phyloP scores from a whole-genome alignment of 2,888 invertebrate species.

The Apeira syringaria region DNA sequence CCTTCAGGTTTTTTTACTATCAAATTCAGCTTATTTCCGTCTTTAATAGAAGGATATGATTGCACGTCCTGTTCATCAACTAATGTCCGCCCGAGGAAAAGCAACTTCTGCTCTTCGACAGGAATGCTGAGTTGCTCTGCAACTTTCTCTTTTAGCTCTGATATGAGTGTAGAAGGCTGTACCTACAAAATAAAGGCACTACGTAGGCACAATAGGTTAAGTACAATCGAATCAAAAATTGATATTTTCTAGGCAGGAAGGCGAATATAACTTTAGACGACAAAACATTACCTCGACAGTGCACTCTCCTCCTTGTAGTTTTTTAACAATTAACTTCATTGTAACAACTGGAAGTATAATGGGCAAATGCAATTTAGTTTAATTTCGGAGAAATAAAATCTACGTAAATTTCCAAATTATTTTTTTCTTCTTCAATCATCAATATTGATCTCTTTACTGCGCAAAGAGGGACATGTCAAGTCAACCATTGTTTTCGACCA shows the following conservation, averaged over 20 bases:
- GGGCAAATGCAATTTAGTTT: no score
- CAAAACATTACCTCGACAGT: constrained; percentile 80
- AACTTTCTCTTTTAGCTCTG: constrained; percentile 87
- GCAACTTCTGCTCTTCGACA: constrained; percentile 86
- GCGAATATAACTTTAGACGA: no score
- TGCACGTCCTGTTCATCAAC: constrained; percentile 88
- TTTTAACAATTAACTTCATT: constrained; percentile 90
- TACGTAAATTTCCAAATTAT: no score
- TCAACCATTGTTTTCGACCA: no score
- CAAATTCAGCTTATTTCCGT: constrained; percentile 89
- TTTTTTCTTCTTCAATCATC: no score
- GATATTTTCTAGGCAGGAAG: no score
- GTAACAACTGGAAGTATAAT: no score
- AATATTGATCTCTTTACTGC: no score
- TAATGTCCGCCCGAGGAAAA: constrained; percentile 88
- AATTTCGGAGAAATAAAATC: no score
- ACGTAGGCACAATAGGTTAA: no score
- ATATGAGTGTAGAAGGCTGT: constrained; percentile 82
- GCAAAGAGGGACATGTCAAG: no score
- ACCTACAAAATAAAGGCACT: constrained; percentile 60
- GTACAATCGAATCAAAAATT: no score
- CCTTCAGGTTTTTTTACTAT: constrained; percentile 87
- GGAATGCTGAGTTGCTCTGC: constrained; percentile 86
- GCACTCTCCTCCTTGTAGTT: constrained; percentile 88
- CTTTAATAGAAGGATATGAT: constrained; percentile 88